Evolutionary conservation across 2,113 vertebrate genomes (phyloP).

Genomic region (Hystrix brachyura): DNA sequence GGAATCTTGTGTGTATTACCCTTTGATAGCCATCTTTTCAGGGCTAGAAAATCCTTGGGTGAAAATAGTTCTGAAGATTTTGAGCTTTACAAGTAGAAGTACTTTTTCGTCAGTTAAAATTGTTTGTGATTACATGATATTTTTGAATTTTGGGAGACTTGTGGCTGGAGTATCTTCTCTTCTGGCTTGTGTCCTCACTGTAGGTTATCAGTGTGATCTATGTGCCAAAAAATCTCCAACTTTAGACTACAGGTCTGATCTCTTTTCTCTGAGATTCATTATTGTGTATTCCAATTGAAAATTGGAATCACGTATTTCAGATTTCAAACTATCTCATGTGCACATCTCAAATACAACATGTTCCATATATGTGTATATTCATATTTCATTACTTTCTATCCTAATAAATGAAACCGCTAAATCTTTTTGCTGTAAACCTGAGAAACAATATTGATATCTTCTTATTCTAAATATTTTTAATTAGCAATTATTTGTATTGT

Average conservation of each 20-base stretch:
- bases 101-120: not conserved
- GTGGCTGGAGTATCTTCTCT: not conserved
- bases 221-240: not conserved
- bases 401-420: not conserved
- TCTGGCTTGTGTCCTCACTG: not conserved
- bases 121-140: not conserved
- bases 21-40: not conserved
- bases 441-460: not conserved
- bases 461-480: not conserved
- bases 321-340: not conserved
- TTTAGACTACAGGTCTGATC: not conserved
- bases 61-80: not conserved
- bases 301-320: not conserved
- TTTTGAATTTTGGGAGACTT: not conserved
- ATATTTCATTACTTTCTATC: not conserved
- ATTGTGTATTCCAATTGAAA: not conserved
- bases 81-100: not conserved
- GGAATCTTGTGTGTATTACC: not conserved
- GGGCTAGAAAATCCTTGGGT: not conserved
- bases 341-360: not conserved
- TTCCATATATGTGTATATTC: not conserved
- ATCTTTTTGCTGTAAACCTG: not conserved
- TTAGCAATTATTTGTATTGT: not conserved
- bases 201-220: not conserved
- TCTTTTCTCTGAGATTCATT: not conserved